These are phyloP conservation scores for Linepithema humile DNA, from an alignment of 1,140 invertebrate genomes.

Conservation along the genomic window DNA sequence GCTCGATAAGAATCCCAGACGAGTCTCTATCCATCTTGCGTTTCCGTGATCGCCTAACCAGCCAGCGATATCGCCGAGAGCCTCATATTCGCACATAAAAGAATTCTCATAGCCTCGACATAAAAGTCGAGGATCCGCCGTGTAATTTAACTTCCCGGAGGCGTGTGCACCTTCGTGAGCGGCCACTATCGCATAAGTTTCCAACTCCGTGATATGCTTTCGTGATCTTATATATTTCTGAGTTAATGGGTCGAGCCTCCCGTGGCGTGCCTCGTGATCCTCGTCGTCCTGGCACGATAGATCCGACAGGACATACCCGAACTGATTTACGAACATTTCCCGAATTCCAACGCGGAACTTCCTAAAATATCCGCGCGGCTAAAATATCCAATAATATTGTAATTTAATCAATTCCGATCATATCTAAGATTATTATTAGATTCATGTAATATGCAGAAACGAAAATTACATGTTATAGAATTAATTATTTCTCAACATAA, in stretches of 20 bases:
- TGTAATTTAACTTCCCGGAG: slow-evolving; percentile 38
- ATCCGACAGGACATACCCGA: slow-evolving; percentile 34
- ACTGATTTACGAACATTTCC: slow-evolving; percentile 44
- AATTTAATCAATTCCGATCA: background rate
- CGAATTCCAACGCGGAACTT: background rate
- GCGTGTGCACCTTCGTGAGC: slow-evolving; percentile 53
- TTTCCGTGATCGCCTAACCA: slow-evolving; percentile 5
- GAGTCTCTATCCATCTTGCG: background rate
- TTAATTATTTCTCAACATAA: too few species aligned
- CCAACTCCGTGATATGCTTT: slow-evolving; percentile 58
- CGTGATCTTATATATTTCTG: slow-evolving; percentile 63
- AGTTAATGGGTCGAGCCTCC: slow-evolving; percentile 58
- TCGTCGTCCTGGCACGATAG: slow-evolving; percentile 42
- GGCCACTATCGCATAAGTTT: slow-evolving; percentile 49
- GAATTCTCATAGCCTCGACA: slow-evolving; percentile 23
- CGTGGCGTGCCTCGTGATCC: slow-evolving; percentile 38
- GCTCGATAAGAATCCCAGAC: background rate
- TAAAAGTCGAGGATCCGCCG: slow-evolving; percentile 42
- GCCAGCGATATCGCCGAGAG: slow-evolving; percentile 34
- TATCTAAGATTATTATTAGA: background rate
- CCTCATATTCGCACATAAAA: slow-evolving; percentile 34
- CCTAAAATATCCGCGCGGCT: background rate
- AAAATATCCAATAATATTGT: background rate
- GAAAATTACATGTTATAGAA: too few species aligned
- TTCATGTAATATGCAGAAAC: background rate